Evolutionary conservation across 1,140 invertebrate genomes (phyloP).

Genomic region (Calliphora vicina): DNA sequence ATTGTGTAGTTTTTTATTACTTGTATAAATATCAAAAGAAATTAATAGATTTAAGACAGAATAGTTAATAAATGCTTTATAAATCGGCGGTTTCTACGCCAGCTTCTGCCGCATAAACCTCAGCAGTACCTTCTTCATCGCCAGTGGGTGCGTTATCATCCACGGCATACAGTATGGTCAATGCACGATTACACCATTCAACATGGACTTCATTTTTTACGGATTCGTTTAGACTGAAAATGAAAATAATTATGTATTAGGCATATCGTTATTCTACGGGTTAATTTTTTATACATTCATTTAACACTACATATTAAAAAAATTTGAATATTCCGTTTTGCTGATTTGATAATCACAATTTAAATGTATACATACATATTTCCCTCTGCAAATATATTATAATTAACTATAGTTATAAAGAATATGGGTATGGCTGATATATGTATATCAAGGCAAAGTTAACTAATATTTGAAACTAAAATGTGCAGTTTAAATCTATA

Average conservation of each 20-base stretch:
- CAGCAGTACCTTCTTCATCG: background rate
- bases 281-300: too few species aligned
- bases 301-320: too few species aligned
- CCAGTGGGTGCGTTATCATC: constrained; percentile 28
- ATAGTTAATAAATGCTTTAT: background rate
- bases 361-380: too few species aligned
- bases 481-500: too few species aligned
- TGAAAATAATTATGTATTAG: background rate
- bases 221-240: constrained; percentile 37
- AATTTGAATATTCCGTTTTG: too few species aligned
- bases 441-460: too few species aligned
- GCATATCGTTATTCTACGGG: too few species aligned
- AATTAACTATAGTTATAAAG: too few species aligned
- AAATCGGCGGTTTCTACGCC: background rate
- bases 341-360: too few species aligned
- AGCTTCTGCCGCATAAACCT: background rate
- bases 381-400: too few species aligned
- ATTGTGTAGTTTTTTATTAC: background rate
- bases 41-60: constrained; percentile 5
- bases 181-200: constrained; percentile 47
- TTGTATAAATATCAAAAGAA: constrained; percentile 20
- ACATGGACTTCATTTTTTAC: constrained; percentile 39
- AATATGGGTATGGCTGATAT: too few species aligned
- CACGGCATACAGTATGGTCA: constrained; percentile 44
- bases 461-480: too few species aligned